A percentile compares a stretch with the other conserved stretches of the same genome.
These are phyloP conservation scores for Gymnocheta viridis DNA, from an alignment of 2,888 invertebrate genomes.

Conservation along the genomic window DNA sequence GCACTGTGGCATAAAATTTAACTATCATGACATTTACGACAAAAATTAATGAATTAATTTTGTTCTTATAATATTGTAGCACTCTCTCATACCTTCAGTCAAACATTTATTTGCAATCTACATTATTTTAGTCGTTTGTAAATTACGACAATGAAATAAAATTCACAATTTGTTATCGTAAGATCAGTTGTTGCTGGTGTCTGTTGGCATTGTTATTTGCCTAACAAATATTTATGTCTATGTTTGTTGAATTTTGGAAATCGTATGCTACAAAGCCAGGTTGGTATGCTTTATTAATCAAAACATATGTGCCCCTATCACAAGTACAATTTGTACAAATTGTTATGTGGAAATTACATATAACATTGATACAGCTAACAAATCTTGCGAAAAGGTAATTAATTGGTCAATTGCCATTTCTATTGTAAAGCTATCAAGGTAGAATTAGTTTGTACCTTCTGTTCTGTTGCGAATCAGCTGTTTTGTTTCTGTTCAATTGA, in stretches of 20 bases:
- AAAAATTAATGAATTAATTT: constrained; percentile 62
- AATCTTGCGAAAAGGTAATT: no score
- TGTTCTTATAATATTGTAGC: constrained; percentile 51
- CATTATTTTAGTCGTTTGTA: constrained; percentile 37
- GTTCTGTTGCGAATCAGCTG: no score
- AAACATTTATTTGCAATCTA: not conserved
- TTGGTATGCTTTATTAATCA: not conserved
- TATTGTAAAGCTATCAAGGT: no score
- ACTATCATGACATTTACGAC: constrained; percentile 19
- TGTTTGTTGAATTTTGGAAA: constrained; percentile 33
- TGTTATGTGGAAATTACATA: no score
- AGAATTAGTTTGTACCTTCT: no score
- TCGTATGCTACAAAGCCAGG: not conserved
- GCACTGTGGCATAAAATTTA: constrained; percentile 17
- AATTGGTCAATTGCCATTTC: no score
- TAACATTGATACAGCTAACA: no score
- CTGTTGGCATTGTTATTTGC: constrained; percentile 44
- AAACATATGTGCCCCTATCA: not conserved
- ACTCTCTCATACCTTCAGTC: constrained; percentile 9
- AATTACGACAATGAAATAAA: constrained; percentile 20
- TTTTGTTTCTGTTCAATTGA: no score
- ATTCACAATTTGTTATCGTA: constrained; percentile 60
- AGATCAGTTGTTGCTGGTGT: constrained; percentile 30
- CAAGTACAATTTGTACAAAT: no score
- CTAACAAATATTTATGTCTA: constrained; percentile 56